Percentiles rank a stretch among this genome's conserved stretches.
phyloP scores from a whole-genome alignment of 2,888 invertebrate species.

The Calameuta filiformis region DNA sequence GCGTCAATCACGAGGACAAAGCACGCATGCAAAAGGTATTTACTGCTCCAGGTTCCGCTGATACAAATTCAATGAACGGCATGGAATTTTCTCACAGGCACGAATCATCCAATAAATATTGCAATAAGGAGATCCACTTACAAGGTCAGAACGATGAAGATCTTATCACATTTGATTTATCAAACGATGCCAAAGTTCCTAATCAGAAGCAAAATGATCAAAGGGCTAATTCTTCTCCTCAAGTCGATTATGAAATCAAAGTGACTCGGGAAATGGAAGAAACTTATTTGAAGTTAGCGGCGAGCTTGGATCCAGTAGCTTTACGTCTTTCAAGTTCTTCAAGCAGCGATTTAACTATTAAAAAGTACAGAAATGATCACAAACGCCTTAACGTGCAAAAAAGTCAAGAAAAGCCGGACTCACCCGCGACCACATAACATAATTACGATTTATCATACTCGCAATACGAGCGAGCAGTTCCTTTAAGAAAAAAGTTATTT shows the following conservation, averaged over 20 bases:
- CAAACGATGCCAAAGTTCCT: constrained; percentile 42
- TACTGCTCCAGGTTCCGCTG: too few species aligned
- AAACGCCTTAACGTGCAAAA: constrained; percentile 51
- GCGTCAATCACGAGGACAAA: too few species aligned
- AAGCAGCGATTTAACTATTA: constrained; percentile 56
- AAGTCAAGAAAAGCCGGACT: constrained; percentile 38
- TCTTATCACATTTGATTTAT: constrained; percentile 55
- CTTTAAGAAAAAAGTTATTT: constrained; percentile 20
- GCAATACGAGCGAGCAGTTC: constrained; percentile 22
- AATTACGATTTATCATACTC: constrained; percentile 24
- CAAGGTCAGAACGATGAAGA: constrained; percentile 35
- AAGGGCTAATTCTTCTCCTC: constrained; percentile 8
- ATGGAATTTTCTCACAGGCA: neutral
- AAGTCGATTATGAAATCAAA: constrained; percentile 52
- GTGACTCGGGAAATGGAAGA: constrained; percentile 63
- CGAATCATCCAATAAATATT: neutral
- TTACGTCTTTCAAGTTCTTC: constrained; percentile 40
- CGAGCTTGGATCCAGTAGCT: constrained; percentile 55
- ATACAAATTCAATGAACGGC: too few species aligned
- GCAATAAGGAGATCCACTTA: neutral
- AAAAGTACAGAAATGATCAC: constrained; percentile 59
- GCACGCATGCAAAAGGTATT: too few species aligned
- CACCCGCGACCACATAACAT: constrained; percentile 30
- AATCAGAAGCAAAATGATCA: neutral
- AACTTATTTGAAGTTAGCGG: constrained; percentile 60